Evolutionary conservation across 2,113 vertebrate species (phyloP), one percentile per base, ranked within the genome.

Genomic region (Myodes glareolus): DNA sequence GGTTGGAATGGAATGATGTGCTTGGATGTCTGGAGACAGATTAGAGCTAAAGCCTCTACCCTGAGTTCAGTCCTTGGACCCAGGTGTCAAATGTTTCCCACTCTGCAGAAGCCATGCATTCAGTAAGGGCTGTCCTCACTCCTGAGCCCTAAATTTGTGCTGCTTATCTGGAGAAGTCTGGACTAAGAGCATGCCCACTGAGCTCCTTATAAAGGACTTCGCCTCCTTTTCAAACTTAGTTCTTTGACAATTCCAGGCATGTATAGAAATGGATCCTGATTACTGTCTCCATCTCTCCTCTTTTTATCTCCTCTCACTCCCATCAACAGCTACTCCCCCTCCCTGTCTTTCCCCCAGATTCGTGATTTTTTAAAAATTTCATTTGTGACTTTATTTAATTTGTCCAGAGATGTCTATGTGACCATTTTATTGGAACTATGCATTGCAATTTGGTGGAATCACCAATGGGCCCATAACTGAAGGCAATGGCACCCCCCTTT

Each of bases 131-230:
- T 10, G 36, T 50, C 87, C 67, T 65, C 8, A 84, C 5, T 81
- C 29, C 86, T 84, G 36, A 87, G 76, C 36, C 47, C 87, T 75
- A 92, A 91, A 88, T 23, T 45, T 95, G 47, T 92, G 14, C 36
- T 97, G 21, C 14, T 92, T 90, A 42, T 76, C 39, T 68, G 67
- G 77, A 72, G 36, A 90, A 61, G 25, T 27, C 84, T 47, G 14
- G 73, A 50, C 47, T 67, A 39, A 23, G 63, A 58, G 1, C 27
- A 85, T 70, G 67, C 39, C 61, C 14, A 14, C 23, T 61, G 75
- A 58, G 39, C 16, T 63, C 1, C 76, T 31, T n/a, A 8, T 36
- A 58, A 21, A 31, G 86, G 16, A 17, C 76, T 13, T 89, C 5
- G 4, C 11, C 27, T 31, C 27, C 36, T 42, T 89, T 72, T n/a